Percentiles rank a stretch among this genome's conserved stretches.
phyloP scores from a whole-genome alignment of 2,113 vertebrate genomes.

The Xiphorhynchus elegans region DNA sequence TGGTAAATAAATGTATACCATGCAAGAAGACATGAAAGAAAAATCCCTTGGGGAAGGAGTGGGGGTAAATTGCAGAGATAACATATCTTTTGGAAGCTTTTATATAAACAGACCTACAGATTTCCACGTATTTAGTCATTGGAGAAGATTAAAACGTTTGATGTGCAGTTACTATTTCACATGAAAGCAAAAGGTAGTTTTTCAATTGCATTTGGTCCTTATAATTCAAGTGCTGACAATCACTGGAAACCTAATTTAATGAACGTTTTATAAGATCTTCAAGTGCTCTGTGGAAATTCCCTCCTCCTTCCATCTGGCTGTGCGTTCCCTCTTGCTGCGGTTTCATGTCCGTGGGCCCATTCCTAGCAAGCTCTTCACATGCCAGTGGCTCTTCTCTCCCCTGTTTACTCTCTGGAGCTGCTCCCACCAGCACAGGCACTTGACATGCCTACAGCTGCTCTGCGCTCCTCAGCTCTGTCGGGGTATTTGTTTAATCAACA shows the following conservation, averaged over 20 bases:
- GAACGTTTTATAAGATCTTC: neutral
- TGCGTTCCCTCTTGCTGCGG: neutral
- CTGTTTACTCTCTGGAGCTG: constrained; percentile 27
- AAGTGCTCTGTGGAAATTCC: constrained; percentile 31
- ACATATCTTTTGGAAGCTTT: constrained; percentile 62
- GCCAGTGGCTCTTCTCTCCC: constrained; percentile 8
- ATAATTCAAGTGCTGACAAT: constrained; percentile 44
- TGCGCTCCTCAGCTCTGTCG: neutral
- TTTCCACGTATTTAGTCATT: constrained; percentile 45
- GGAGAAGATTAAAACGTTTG: constrained; percentile 53
- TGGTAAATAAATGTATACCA: constrained; percentile 47
- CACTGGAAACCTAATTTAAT: constrained; percentile 19
- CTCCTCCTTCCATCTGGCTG: neutral
- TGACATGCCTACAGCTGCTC: constrained; percentile 17
- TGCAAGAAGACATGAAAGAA: constrained; percentile 61
- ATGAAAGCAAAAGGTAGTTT: constrained; percentile 56
- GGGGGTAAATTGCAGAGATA: constrained; percentile 59
- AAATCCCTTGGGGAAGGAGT: constrained; percentile 45
- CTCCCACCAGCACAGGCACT: neutral
- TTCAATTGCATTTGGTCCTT: constrained; percentile 42
- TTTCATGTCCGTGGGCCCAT: constrained; percentile 14
- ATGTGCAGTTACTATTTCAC: constrained; percentile 50
- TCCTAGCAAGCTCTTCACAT: constrained; percentile 9
- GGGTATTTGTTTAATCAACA: constrained; percentile 12
- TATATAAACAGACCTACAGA: constrained; percentile 60